Conservation (phyloP, 2,113 vertebrate genomes). For the Benitochromis conjunctus region DNA sequence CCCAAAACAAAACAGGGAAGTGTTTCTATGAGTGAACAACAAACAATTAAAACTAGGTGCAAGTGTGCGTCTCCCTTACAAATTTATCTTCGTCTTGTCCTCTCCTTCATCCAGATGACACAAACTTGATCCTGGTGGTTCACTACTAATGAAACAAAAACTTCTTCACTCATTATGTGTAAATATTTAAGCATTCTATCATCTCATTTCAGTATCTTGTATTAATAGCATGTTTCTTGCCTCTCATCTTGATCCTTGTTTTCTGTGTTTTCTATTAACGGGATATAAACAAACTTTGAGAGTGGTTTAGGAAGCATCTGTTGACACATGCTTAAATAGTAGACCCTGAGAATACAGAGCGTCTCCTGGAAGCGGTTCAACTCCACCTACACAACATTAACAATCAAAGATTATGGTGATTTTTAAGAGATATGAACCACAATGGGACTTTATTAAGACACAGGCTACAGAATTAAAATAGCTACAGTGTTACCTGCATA, state of each 20-base stretch:
- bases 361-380: conserved; percentile 86
- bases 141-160: neutral
- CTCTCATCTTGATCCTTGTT: neutral
- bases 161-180: neutral
- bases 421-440: neutral
- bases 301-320: conserved; percentile 56
- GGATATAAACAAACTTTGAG: conserved; percentile 64
- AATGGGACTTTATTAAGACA: neutral
- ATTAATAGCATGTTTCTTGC: neutral
- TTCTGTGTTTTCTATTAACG: conserved; percentile 66
- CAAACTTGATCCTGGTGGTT: neutral
- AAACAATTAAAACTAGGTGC: neutral
- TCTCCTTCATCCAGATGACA: conserved; percentile 3
- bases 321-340: conserved; percentile 80
- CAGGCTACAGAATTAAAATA: neutral
- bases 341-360: conserved; percentile 78
- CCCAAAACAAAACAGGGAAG: neutral
- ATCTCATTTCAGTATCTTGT: neutral
- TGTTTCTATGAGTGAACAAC: neutral
- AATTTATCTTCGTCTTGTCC: conserved; percentile 28
- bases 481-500: conserved; percentile 79
- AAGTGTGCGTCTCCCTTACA: conserved; percentile 14
- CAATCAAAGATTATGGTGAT: neutral
- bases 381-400: conserved; percentile 76
- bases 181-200: neutral